Conservation (phyloP, 2,888 invertebrate genomes). For the Mystacides longicornis region DNA sequence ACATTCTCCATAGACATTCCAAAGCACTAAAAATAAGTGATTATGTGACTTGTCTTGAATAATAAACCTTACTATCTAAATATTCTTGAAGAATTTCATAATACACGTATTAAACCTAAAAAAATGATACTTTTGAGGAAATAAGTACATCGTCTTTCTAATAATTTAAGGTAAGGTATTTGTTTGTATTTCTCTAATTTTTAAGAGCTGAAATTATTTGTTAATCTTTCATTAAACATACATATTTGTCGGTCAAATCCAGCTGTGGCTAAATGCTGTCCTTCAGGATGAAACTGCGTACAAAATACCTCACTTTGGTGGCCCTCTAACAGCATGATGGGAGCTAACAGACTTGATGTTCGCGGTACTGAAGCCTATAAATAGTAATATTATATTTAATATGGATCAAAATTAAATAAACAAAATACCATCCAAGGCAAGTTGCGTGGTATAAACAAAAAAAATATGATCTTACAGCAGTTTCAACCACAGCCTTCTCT, state of each 20-base stretch:
- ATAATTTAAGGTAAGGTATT: too few relatives aligned
- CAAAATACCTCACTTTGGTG: slow-evolving; percentile 96
- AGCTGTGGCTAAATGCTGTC: slow-evolving; percentile 85
- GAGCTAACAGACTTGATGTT: slow-evolving; percentile 82
- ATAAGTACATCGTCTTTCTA: too few relatives aligned
- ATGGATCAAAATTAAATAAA: background rate
- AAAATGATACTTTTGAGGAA: too few relatives aligned
- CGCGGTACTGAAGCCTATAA: slow-evolving; percentile 51
- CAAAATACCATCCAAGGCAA: background rate
- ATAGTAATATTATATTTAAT: background rate
- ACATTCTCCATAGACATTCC: slow-evolving; percentile 97
- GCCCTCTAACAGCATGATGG: slow-evolving; percentile 93
- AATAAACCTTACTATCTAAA: too few relatives aligned
- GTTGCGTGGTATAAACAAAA: slow-evolving; percentile 3
- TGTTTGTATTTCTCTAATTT: too few relatives aligned
- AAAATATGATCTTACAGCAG: slow-evolving; percentile 53
- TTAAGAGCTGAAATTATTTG: too few relatives aligned
- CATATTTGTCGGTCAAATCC: slow-evolving; percentile 95
- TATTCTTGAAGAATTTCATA: too few relatives aligned
- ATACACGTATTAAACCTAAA: too few relatives aligned
- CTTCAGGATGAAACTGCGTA: slow-evolving; percentile 92
- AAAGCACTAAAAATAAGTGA: slow-evolving; percentile 58
- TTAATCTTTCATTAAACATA: slow-evolving; percentile 52
- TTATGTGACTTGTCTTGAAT: too few relatives aligned
- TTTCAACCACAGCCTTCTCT: slow-evolving; percentile 65